These are phyloP conservation scores for Habropoda laboriosa DNA, from an alignment of 1,140 invertebrate genomes.

Conservation along the genomic window DNA sequence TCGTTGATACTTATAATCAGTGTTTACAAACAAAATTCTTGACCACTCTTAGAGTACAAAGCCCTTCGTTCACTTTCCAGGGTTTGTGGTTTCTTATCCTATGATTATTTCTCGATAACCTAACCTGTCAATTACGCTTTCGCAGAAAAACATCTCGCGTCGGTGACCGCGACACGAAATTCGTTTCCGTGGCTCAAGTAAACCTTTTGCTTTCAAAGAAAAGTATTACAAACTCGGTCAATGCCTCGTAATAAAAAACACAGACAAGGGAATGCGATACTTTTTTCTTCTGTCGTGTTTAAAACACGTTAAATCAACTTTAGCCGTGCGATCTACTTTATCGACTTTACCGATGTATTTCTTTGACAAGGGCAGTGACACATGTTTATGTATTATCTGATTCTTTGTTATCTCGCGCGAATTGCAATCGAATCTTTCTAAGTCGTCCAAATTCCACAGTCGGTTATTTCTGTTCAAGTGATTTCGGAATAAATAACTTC, in stretches of 20 bases:
- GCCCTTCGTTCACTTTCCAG: slow-evolving; percentile 50
- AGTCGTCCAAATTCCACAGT: slow-evolving; percentile 11
- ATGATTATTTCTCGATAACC: slow-evolving; percentile 30
- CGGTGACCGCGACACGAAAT: slow-evolving; percentile 1
- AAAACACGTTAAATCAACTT: background rate
- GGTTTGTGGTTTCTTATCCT: slow-evolving; percentile 18
- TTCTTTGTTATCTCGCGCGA: background rate
- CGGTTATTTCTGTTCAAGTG: slow-evolving; percentile 29
- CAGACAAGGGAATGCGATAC: too few relatives aligned
- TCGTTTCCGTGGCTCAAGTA: slow-evolving; percentile 13
- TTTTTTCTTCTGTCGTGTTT: background rate
- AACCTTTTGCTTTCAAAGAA: background rate
- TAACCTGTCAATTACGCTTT: slow-evolving; percentile 51
- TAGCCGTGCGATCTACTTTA: background rate
- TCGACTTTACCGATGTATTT: background rate
- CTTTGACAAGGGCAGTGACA: background rate
- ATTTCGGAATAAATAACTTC: slow-evolving; percentile 44
- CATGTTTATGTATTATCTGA: too few relatives aligned
- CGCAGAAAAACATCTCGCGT: background rate
- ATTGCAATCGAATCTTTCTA: background rate
- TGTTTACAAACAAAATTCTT: slow-evolving; percentile 60
- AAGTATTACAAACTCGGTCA: background rate
- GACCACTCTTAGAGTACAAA: slow-evolving; percentile 46
- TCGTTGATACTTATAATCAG: slow-evolving; percentile 48
- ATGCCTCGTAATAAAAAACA: background rate